These are phyloP conservation scores for Chelonoidis abingdonii DNA, from an alignment of 2,113 vertebrate species.

Conservation along the genomic window DNA sequence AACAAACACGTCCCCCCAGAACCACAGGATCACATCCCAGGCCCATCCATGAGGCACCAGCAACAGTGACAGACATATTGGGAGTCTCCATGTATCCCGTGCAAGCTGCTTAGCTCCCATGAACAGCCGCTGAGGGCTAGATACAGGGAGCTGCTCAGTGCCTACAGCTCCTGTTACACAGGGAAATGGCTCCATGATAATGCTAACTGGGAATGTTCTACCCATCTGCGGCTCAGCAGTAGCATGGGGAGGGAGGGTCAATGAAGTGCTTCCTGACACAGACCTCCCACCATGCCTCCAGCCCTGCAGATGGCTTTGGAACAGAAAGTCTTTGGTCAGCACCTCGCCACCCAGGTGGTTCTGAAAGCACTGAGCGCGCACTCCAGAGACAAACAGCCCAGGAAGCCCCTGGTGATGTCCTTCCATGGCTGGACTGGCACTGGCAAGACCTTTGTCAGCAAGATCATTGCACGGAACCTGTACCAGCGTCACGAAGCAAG, in stretches of 20 bases:
- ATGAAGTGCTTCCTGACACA: neutral
- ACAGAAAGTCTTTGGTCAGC: slow-evolving; percentile 5
- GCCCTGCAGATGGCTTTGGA: neutral
- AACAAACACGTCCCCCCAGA: neutral
- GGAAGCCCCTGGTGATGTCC: slow-evolving; percentile 52
- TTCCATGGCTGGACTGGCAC: slow-evolving; percentile 39
- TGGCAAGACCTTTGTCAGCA: slow-evolving; percentile 16
- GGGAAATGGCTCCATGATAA: neutral
- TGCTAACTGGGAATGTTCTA: rapidly evolving
- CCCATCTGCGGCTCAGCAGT: neutral
- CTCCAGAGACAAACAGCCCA: neutral
- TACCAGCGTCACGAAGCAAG: neutral
- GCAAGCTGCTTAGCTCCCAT: neutral
- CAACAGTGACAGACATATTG: neutral
- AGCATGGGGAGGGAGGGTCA: neutral
- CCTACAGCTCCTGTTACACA: neutral
- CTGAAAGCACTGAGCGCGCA: neutral
- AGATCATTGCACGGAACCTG: slow-evolving; percentile 38
- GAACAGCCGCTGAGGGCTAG: neutral
- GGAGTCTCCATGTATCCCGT: neutral
- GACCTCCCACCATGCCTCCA: neutral
- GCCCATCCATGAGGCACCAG: neutral
- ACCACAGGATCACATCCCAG: neutral
- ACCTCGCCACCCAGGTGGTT: neutral
- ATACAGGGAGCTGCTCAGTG: neutral